Base-by-base conservation (phyloP, 1,140 invertebrate species). In the Tachypleus tridentatus region DNA sequence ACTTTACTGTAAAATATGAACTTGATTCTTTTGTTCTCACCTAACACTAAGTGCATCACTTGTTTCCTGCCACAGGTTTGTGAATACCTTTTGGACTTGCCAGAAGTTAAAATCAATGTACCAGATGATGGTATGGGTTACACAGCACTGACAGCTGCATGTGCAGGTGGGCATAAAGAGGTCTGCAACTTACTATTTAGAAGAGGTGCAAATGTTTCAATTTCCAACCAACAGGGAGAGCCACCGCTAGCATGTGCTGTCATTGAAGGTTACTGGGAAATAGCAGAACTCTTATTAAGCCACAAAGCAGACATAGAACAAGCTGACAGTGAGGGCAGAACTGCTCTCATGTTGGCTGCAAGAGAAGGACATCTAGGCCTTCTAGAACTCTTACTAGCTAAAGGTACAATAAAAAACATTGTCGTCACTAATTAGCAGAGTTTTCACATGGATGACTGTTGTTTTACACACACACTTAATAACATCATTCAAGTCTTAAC, bases 341-440 rank as follows among this genome's bases (percentile, higher is more conserved):
- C 88, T 1, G 80, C 89, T 3, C 76, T 97, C 5, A 95, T 96
- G 81, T 78, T 96, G 8, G 93, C 94, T 4, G 89, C 94, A 0
- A 84, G 87, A 49, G 91, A 96, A 77, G 94, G 94, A 0, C 92
- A 97, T 58, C 29, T 58, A 47, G 88, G 86, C 67, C 80, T 97
- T 4, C 82, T 96, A 49, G 91, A 97, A 67, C 80, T 96, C 67
- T 81, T 98, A 7, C 78, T 97, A 4, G 84, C 87, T 70, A 88
- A 87, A 81, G 88, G 87, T 29, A 29, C 29, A 29, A 29, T 29
- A 29, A 29, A 29, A 29, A 29, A 29, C 29, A 29, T 29, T 29
- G 2, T 29, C 29, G 2, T 29, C 29, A 29, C 2, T 29, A 29
- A 29, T 29, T 29, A 29, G 29, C 29, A 29, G 29, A 29, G 29